Percentiles rank a stretch among this genome's conserved stretches.
Conservation (phyloP, 2,888 invertebrate species). For the Drosophila niveifrons region DNA sequence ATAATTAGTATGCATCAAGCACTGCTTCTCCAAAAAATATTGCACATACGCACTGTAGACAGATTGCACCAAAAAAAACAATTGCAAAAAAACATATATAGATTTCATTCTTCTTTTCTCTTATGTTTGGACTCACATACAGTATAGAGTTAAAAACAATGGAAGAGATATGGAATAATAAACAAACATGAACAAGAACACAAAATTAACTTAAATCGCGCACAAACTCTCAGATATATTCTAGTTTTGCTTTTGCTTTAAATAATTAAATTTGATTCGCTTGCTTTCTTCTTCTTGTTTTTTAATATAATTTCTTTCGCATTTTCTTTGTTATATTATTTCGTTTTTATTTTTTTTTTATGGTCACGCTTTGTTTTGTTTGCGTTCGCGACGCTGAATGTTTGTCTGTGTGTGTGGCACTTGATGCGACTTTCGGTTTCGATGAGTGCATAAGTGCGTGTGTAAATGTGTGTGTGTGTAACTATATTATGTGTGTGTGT, state of each 20-base stretch:
- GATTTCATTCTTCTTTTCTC: slow-evolving; percentile 10
- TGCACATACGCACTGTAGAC: slow-evolving; percentile 71
- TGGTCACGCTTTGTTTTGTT: slow-evolving; percentile 39
- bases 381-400: slow-evolving; percentile 24
- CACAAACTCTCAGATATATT: slow-evolving; percentile 15
- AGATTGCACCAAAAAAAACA: slow-evolving; percentile 56
- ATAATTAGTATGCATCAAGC: slow-evolving; percentile 21
- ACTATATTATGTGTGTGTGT: slow-evolving; percentile 1
- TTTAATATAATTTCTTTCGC: slow-evolving; percentile 9
- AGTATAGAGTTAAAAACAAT: slow-evolving; percentile 3
- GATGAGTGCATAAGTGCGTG: background rate
- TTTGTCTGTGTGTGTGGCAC: slow-evolving; percentile 30
- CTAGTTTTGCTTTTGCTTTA: background rate
- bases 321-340: slow-evolving; percentile 2
- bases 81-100: slow-evolving; percentile 47
- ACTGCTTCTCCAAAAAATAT: slow-evolving; percentile 34
- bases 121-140: background rate
- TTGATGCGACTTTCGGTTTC: slow-evolving; percentile 39
- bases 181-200: slow-evolving; percentile 14
- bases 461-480: slow-evolving; percentile 8
- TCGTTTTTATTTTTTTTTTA: slow-evolving; percentile 11
- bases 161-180: background rate
- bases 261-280: slow-evolving; percentile 4
- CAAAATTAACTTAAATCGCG: slow-evolving; percentile 19
- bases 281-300: slow-evolving; percentile 4